Base-by-base conservation (phyloP, 2,888 invertebrate genomes). In the Chymomyza procnemis region DNA sequence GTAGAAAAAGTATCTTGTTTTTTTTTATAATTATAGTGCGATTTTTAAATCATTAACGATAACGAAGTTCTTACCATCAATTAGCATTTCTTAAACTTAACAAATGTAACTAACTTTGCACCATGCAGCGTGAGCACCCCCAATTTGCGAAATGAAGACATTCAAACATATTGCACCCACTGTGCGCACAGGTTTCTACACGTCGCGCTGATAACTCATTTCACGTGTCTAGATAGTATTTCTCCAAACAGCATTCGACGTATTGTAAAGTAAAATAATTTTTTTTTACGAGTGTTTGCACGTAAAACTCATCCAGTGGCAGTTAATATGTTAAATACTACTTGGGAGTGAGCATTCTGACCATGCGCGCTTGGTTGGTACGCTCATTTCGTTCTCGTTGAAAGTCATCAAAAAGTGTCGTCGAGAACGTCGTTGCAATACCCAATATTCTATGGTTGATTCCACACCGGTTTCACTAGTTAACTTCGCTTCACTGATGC, bases 401-500 rank as follows among this genome's bases (percentile, higher is more conserved):
- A 82, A 62, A 87, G 85, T 83, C 85, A 82, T 83, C 87, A 86
- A 71, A 48, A 67, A 69, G 69, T 73, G 16, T 74, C 70, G 74
- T 61, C 65, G 50, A 54, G 52, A 68, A 64, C 21, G 8, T 54
- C 18, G 54, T 18, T 18, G 1, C 71, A 72, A 73, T 73, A 66
- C 83, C 83, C 85, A 77, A 83, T 87, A 76, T 76, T 73, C 85
- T 81, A 88, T 86, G 87, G 67, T 82, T 85, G 78, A 80, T 78
- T 81, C 87, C 87, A 86, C 82, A 86, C 83, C 79, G 80, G 85
- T 85, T 83, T 85, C 81, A 72, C 81, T 77, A 80, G 84, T 80
- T 85, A 87, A 85, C 80, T 88, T 78, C 88, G 89, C 89, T 85
- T 84, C 88, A 83, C 80, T 89, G 88, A 82, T 77, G 78, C 75